phyloP scores from a whole-genome alignment of 2,113 vertebrate genomes.

The Formicarius rufipectus region DNA sequence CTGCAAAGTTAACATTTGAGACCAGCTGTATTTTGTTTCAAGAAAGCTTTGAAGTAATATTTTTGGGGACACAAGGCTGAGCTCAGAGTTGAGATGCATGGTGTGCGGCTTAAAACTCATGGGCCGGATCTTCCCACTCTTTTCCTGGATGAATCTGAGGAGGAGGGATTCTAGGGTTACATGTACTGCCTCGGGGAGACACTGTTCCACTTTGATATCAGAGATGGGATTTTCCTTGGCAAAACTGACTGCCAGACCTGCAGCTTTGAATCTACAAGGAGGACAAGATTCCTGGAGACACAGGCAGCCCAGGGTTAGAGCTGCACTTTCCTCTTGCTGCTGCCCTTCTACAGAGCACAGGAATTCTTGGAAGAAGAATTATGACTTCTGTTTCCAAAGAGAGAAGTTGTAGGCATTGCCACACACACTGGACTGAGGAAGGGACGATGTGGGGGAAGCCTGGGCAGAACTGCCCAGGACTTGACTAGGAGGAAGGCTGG shows the following conservation, averaged over 20 bases:
- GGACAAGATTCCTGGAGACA: background rate
- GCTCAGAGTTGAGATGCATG: background rate
- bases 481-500: background rate
- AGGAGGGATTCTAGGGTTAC: background rate
- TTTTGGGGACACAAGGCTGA: background rate
- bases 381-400: background rate
- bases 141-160: background rate
- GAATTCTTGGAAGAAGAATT: background rate
- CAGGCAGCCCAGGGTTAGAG: background rate
- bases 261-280: background rate
- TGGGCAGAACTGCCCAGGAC: background rate
- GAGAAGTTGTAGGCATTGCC: background rate
- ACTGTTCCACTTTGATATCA: background rate
- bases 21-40: slow-evolving; percentile 23
- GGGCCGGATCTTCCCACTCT: background rate
- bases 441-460: background rate
- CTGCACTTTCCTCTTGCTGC: background rate
- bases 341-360: background rate
- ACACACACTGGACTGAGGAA: background rate
- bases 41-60: slow-evolving; percentile 1
- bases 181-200: background rate
- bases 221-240: background rate
- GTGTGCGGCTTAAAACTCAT: background rate
- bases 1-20: background rate
- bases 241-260: background rate